phyloP scores from a whole-genome alignment of 1,140 invertebrate species.

The Scaptodrosophila lebanonensis region DNA sequence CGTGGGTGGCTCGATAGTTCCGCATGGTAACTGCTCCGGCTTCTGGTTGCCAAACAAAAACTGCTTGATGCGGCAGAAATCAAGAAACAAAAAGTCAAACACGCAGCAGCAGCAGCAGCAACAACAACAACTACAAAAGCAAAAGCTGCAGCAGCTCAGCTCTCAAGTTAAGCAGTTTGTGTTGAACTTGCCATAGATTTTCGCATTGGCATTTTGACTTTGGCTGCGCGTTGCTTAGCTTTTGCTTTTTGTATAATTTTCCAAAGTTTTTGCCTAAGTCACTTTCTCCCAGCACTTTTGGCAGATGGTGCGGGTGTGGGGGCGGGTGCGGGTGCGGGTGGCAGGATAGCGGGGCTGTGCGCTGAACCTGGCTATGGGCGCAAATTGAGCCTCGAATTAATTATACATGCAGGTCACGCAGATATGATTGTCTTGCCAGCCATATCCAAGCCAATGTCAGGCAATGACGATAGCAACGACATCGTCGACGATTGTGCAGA shows the following conservation, averaged over 20 bases:
- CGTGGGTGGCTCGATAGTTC: too few species aligned
- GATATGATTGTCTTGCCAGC: slow-evolving; percentile 71
- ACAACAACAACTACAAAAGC: too few species aligned
- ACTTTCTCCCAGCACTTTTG: slow-evolving; percentile 28
- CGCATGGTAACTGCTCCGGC: too few species aligned
- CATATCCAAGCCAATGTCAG: too few species aligned
- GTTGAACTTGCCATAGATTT: slow-evolving; percentile 51
- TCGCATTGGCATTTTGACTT: slow-evolving; percentile 12
- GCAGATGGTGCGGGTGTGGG: too few species aligned
- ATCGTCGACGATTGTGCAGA: slow-evolving; percentile 60
- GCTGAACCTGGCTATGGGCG: too few species aligned
- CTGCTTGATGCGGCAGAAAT: slow-evolving; percentile 32
- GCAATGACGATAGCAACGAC: slow-evolving; percentile 33
- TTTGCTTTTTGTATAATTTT: slow-evolving; percentile 56
- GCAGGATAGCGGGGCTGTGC: too few species aligned
- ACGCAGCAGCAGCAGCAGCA: slow-evolving; percentile 42
- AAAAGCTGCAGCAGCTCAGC: too few species aligned
- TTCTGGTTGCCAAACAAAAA: slow-evolving; percentile 53
- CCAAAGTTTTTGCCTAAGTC: slow-evolving; percentile 59
- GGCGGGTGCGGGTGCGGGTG: too few species aligned
- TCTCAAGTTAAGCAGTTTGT: slow-evolving; percentile 48
- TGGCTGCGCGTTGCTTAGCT: slow-evolving; percentile 20
- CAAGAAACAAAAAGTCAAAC: slow-evolving; percentile 69
- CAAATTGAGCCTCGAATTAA: slow-evolving; percentile 48
- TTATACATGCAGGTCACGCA: slow-evolving; percentile 75